These are phyloP conservation scores for Phasia obesa DNA, from an alignment of 2,888 invertebrate species.

Conservation along the genomic window DNA sequence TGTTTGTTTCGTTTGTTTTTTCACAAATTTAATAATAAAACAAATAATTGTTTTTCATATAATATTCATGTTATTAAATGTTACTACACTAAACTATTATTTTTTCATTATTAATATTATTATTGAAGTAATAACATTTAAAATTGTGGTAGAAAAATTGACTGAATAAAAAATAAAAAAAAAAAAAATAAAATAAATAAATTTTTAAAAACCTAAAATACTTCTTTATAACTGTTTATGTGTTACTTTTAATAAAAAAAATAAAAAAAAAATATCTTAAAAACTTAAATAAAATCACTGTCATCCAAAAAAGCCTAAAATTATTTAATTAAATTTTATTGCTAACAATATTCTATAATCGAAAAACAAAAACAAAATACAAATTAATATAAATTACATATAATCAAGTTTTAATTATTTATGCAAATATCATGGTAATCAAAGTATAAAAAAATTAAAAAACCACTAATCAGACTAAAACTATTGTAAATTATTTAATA, in stretches of 20 bases:
- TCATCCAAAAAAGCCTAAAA: constrained; percentile 61
- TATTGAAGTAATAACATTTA: constrained; percentile 21
- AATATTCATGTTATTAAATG: constrained; percentile 32
- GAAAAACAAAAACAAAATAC: background rate
- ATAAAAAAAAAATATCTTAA: background rate
- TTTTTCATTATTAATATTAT: constrained; percentile 51
- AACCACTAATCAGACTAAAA: constrained; percentile 30
- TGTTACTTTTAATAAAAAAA: constrained; percentile 45
- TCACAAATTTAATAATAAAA: constrained; percentile 4
- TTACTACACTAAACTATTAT: too few species aligned
- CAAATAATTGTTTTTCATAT: constrained; percentile 33
- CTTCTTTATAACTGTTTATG: constrained; percentile 51
- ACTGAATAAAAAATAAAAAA: constrained; percentile 51
- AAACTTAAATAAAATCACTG: constrained; percentile 61
- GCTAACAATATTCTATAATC: constrained; percentile 25
- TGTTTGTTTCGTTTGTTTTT: constrained; percentile 47
- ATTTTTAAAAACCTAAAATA: constrained; percentile 13
- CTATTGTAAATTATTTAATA: constrained; percentile 58
- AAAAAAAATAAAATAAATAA: constrained; percentile 12
- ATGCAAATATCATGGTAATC: constrained; percentile 57
- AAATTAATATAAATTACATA: constrained; percentile 34
- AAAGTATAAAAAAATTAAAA: constrained; percentile 24
- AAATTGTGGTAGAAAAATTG: constrained; percentile 62
- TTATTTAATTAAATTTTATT: constrained; percentile 32
- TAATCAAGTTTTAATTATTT: constrained; percentile 61